Evolutionary conservation across 2,113 vertebrate genomes (phyloP), one percentile per base, ranked within the genome.

Genomic region (Cnemophilus loriae): DNA sequence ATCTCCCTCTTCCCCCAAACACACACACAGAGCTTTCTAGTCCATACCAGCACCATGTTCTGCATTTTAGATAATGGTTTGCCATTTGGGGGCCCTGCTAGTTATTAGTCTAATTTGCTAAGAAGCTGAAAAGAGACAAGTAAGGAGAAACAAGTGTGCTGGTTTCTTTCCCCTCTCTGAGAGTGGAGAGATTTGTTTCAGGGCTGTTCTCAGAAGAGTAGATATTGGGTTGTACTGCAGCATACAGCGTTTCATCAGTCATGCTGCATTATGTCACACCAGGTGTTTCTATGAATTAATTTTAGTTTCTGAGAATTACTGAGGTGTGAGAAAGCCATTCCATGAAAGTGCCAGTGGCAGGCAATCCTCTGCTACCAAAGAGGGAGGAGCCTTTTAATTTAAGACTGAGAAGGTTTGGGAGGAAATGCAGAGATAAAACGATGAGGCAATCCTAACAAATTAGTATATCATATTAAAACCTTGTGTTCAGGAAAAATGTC

Each of bases 241-340:
- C 92, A 94, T 79, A 74, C 93, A 94, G 91, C 86, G 84, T 97
- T 96, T 96, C 92, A 98, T 97, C 97, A 97, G 96, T 97, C 97
- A 97, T 76, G 86, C 94, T 46, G 86, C 74, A 94, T 98, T 97
- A 97, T 21, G 87, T 71, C 93, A 96, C 87, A 87, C 96, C 97
- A 97, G 91, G 78, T 90, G 83, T 88, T 97, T 88, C 95, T 97
- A 52, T 91, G 89, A 97, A 97, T 97, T 97, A 93, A 91, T 97
- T 97, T 94, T 80, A 75, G 52, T 88, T 87, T 96, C 90, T 97
- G 90, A 96, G 94, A 95, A 93, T 78, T 96, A 91, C 93, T 93
- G 96, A 95, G 82, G 87, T 97, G 94, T 90, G 96, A 95, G 84
- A 97, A 96, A 97, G 57, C 80, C 78, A 91, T 97, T 95, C 94